Conservation (phyloP, 2,888 invertebrate genomes). For the Drosophila mettleri region DNA sequence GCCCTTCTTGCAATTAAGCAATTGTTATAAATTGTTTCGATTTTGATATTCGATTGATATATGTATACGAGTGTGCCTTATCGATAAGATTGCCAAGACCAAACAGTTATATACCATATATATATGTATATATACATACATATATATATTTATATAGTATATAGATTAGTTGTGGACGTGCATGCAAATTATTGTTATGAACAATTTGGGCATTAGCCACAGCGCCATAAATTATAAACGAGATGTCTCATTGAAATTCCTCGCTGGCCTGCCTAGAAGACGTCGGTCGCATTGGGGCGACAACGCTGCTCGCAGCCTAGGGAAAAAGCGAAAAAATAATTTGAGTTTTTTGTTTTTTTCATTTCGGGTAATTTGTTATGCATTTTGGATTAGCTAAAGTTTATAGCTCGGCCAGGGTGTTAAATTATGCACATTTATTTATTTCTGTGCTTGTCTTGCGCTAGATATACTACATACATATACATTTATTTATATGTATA, state of each 20-base stretch:
- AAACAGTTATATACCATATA: background rate
- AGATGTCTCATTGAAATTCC: slow-evolving; percentile 76
- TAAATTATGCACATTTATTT: slow-evolving; percentile 40
- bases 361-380: slow-evolving; percentile 50
- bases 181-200: slow-evolving; percentile 79
- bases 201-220: slow-evolving; percentile 73
- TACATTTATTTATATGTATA: background rate
- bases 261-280: slow-evolving; percentile 48
- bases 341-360: slow-evolving; percentile 17
- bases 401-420: slow-evolving; percentile 31
- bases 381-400: slow-evolving; percentile 43
- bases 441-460: slow-evolving; percentile 1
- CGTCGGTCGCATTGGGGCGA: too few species aligned
- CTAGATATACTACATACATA: background rate
- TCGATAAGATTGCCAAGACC: slow-evolving; percentile 65
- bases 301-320: background rate
- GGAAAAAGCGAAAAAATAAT: slow-evolving; percentile 13
- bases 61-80: slow-evolving; percentile 62
- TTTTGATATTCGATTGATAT: slow-evolving; percentile 69
- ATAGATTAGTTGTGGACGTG: slow-evolving; percentile 65
- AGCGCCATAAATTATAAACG: slow-evolving; percentile 73
- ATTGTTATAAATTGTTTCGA: slow-evolving; percentile 73
- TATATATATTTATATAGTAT: background rate
- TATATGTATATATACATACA: background rate
- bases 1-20: slow-evolving; percentile 73